Base-by-base conservation (phyloP, 2,888 invertebrate genomes). In the Latheticus oryzae region DNA sequence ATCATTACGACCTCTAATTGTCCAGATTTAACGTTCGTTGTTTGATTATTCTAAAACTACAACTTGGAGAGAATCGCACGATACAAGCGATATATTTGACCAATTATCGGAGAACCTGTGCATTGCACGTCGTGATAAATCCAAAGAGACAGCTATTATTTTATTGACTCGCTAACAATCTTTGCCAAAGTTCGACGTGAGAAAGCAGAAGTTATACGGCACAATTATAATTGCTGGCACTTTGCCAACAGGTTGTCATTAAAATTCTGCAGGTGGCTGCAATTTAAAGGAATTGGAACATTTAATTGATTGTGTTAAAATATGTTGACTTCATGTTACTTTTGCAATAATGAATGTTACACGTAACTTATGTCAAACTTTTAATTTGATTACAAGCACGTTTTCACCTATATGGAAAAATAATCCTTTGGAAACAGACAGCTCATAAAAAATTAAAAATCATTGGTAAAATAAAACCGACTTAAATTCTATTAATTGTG, bases 71-170 rank as follows among this genome's bases (percentile, higher is more conserved):
- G 13, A 19, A 32, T 63, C 56, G 70, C 69, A 71, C 73, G 70
- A 70, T 66, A 63, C 69, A 68, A 72, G 72, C 74, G 70, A 76
- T 76, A 75, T 76, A 76, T 76, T 75, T 74, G 73, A 76, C 75
- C 75, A 76, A 76, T 76, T 76, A 76, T 72, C 72, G 69, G 63
- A 65, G 61, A 63, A 64, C 68, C 68, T 62, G 66, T 63, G 65
- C 66, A 63, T 63, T 64, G 68, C 65, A 71, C 73, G 70, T 71
- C 75, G 75, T 75, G 75, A 76, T 75, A 75, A 75, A 75, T 75
- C 69, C 71, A 56, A 61, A 61, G 60, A 68, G 73, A 73, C 71
- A 67, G 71, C 75, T 72, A 75, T 76, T 75, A 75, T 74, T 76
- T 75, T 74, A 75, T 75, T 73, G 72, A 69, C 68, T 67, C 65